These are phyloP conservation scores for Oryzias javanicus DNA, from an alignment of 2,113 vertebrate species.

Conservation along the genomic window DNA sequence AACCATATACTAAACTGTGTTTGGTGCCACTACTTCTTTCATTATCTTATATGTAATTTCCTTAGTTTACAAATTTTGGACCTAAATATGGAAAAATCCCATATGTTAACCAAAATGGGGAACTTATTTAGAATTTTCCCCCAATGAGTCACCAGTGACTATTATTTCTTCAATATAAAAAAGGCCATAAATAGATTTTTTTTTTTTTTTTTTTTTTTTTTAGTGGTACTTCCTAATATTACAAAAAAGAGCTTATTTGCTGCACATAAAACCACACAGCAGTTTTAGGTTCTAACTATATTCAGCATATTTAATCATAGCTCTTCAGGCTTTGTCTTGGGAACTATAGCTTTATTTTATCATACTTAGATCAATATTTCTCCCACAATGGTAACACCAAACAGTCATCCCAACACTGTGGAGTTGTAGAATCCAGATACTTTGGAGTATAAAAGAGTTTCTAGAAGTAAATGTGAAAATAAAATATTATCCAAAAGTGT, in stretches of 20 bases:
- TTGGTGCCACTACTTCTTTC: too few species aligned
- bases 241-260: conserved; percentile 37
- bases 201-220: background rate
- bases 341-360: conserved; percentile 73
- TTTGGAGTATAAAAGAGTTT: conserved; percentile 22
- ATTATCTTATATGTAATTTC: too few species aligned
- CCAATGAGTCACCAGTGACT: too few species aligned
- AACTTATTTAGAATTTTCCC: too few species aligned
- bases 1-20: too few species aligned
- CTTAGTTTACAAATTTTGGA: too few species aligned
- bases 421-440: conserved; percentile 25
- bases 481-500: conserved; percentile 13
- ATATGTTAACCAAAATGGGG: too few species aligned
- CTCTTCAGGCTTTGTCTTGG: conserved; percentile 62
- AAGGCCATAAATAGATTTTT: conserved; percentile 12
- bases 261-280: conserved; percentile 35
- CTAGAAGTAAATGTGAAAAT: conserved; percentile 14
- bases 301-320: conserved; percentile 71
- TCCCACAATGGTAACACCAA: conserved; percentile 72
- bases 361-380: conserved; percentile 80
- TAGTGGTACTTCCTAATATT: conserved; percentile 10
- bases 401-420: conserved; percentile 49
- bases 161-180: conserved; percentile 7
- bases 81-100: too few species aligned
- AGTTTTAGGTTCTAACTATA: conserved; percentile 49